phyloP scores from a whole-genome alignment of 2,888 invertebrate genomes.

The Ecdyonurus torrentis region DNA sequence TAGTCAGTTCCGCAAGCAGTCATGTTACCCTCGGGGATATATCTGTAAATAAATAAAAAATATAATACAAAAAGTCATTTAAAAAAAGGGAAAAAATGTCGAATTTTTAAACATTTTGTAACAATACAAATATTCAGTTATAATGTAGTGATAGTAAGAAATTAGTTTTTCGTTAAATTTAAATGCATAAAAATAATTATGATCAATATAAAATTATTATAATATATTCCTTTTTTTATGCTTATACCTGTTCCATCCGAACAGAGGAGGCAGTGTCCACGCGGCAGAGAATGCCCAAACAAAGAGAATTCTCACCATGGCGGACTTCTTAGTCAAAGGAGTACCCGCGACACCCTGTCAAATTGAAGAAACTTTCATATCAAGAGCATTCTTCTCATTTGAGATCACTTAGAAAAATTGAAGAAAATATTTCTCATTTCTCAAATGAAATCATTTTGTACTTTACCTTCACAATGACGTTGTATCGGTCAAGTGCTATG shows the following conservation, averaged over 20 bases:
- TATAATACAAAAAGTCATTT: too few species aligned
- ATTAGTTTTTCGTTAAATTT: background rate
- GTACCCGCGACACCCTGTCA: conserved; percentile 55
- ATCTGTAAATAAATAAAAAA: conserved; percentile 33
- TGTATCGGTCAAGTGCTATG: conserved; percentile 85
- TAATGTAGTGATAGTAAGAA: background rate
- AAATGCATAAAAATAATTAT: background rate
- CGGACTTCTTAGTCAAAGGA: conserved; percentile 66
- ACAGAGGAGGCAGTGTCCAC: conserved; percentile 71
- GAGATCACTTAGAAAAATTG: background rate
- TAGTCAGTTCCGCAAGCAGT: conserved; percentile 87
- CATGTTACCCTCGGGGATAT: conserved; percentile 88
- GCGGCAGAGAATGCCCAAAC: conserved; percentile 61
- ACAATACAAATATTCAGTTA: too few species aligned
- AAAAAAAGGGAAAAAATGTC: too few species aligned
- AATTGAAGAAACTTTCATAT: background rate
- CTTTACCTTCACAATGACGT: conserved; percentile 70
- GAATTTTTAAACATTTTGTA: too few species aligned
- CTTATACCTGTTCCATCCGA: conserved; percentile 72
- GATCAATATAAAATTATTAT: background rate
- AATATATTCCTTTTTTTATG: too few species aligned
- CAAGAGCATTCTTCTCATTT: background rate
- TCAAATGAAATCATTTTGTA: background rate
- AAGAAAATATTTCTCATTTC: background rate
- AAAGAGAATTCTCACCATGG: conserved; percentile 54